phyloP scores from a whole-genome alignment of 1,140 invertebrate species.

The Tetramorium simillimum region DNA sequence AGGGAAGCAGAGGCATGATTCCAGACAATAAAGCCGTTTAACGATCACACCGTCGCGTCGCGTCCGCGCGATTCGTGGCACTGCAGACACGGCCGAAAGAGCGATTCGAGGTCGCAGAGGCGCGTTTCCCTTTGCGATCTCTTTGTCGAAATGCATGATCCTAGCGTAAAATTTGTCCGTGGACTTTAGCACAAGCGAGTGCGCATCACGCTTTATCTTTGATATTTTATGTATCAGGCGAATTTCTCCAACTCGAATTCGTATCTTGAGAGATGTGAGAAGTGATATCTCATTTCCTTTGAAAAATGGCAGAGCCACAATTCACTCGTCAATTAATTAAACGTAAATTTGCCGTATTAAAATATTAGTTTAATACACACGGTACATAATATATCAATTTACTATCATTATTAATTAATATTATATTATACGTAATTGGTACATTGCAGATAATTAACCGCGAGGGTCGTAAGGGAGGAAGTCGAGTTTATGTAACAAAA shows the following conservation, averaged over 20 bases:
- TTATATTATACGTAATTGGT: not conserved
- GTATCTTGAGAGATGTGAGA: too few relatives aligned
- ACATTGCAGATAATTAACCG: not conserved
- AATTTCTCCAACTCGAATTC: too few relatives aligned
- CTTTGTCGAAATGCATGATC: not conserved
- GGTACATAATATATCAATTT: not conserved
- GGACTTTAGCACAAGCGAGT: not conserved
- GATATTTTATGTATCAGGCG: not conserved
- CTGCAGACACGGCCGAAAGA: conserved; percentile 1
- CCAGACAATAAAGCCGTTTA: conserved; percentile 74
- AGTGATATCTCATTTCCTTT: too few relatives aligned
- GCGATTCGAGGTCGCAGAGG: not conserved
- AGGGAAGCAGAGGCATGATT: conserved; percentile 68
- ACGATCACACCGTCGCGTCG: conserved; percentile 55
- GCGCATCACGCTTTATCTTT: not conserved
- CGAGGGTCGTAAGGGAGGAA: not conserved
- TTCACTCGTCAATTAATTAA: too few relatives aligned
- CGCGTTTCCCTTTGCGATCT: not conserved
- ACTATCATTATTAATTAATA: not conserved
- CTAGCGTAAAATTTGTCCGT: not conserved
- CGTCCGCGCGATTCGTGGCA: conserved; percentile 32
- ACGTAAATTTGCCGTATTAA: not conserved
- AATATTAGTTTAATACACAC: not conserved
- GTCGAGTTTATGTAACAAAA: not conserved
- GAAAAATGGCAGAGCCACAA: too few relatives aligned